Conservation (phyloP, 2,888 invertebrate genomes). For the Bugulina stolonifera region DNA sequence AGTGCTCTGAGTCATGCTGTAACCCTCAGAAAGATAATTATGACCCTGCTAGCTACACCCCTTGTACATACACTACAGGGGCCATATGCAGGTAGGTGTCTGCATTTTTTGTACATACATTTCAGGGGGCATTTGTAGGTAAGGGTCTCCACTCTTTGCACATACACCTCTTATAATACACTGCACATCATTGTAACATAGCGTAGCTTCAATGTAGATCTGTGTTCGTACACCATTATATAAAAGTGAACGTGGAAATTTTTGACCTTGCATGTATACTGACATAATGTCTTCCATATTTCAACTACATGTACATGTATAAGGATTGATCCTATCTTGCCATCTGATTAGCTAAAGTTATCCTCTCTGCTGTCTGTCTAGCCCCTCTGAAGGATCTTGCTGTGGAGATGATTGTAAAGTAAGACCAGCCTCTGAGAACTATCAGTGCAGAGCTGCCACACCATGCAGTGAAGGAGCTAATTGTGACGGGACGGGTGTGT, state of each 20-base stretch:
- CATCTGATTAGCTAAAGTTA: neutral
- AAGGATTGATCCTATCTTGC: too few relatives aligned
- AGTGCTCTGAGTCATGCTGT: slow-evolving; percentile 81
- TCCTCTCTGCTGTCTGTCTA: slow-evolving; percentile 30
- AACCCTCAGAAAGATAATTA: slow-evolving; percentile 34
- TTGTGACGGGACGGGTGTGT: slow-evolving; percentile 40
- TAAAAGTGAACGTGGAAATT: too few relatives aligned
- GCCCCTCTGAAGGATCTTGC: slow-evolving; percentile 40
- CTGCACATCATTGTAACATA: neutral
- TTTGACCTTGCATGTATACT: too few relatives aligned
- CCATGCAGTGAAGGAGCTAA: slow-evolving; percentile 34
- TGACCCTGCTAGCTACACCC: slow-evolving; percentile 30
- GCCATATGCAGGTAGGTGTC: slow-evolving; percentile 38
- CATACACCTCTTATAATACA: neutral
- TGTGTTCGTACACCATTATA: neutral
- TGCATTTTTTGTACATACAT: slow-evolving; percentile 34
- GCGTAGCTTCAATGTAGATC: neutral
- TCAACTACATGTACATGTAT: too few relatives aligned
- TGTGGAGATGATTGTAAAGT: slow-evolving; percentile 33
- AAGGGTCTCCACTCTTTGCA: too few relatives aligned
- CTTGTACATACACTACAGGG: slow-evolving; percentile 33
- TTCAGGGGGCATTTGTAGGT: slow-evolving; percentile 38
- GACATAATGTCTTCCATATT: too few relatives aligned
- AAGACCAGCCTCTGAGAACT: slow-evolving; percentile 28
- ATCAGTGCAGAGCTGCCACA: slow-evolving; percentile 34